Percentiles rank a stretch among this genome's conserved stretches.
Evolutionary conservation across 1,140 invertebrate species (phyloP).

Genomic region (Macrosteles quadrilineatus): DNA sequence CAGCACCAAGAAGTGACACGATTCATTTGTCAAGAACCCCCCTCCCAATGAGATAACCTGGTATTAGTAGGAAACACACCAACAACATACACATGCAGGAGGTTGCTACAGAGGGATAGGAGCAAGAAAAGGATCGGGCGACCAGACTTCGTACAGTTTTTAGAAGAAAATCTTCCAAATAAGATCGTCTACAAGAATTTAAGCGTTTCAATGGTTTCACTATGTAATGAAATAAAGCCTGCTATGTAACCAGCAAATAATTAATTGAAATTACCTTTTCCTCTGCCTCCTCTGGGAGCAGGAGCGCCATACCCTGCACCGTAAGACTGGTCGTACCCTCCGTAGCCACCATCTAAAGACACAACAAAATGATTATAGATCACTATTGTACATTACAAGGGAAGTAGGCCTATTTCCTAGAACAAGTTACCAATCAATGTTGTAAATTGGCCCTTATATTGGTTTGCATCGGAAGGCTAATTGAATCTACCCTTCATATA

Average conservation of each 20-base stretch:
- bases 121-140: neutral
- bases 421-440: neutral
- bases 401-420: conserved; percentile 23
- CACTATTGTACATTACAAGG: conserved; percentile 45
- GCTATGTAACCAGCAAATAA: conserved; percentile 39
- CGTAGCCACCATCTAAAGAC: conserved; percentile 68
- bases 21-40: no score
- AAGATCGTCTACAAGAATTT: conserved; percentile 22
- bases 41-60: no score
- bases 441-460: neutral
- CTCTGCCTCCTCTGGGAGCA: conserved; percentile 72
- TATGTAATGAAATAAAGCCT: conserved; percentile 35
- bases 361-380: conserved; percentile 46
- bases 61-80: neutral
- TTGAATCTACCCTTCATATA: neutral
- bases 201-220: conserved; percentile 30
- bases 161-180: conserved; percentile 16
- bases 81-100: conserved; percentile 7
- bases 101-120: neutral
- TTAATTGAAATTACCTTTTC: conserved; percentile 67
- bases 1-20: no score
- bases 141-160: neutral
- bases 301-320: conserved; percentile 78
- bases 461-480: neutral
- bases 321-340: conserved; percentile 71